Conservation (phyloP, 2,888 invertebrate genomes). For the Acanthosepion esculentum region DNA sequence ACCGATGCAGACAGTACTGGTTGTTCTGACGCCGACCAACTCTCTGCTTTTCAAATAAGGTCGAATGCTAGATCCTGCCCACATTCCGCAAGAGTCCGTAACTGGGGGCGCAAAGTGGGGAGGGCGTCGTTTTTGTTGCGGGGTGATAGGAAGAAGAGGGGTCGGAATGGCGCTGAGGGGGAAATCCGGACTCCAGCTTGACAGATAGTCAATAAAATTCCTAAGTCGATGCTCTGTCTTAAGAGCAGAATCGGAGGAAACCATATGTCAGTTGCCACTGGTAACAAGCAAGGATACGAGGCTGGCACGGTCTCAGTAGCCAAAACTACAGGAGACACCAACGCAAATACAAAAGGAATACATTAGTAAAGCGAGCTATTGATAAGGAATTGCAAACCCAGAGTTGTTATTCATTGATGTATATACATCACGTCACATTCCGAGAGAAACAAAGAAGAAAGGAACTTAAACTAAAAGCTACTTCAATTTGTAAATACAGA, state of each 20-base stretch:
- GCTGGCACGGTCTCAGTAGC: neutral
- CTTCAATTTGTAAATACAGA: no score
- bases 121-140: neutral
- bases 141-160: neutral
- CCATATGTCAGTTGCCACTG: neutral
- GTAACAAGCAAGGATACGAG: neutral
- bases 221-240: neutral
- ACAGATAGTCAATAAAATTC: neutral
- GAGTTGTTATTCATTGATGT: no score
- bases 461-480: no score
- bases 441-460: no score
- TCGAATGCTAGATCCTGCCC: neutral
- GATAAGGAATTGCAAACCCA: neutral
- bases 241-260: neutral
- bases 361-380: no score
- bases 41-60: neutral
- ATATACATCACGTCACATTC: no score
- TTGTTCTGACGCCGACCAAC: no score
- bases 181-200: neutral
- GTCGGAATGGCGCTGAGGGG: neutral
- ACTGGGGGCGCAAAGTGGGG: neutral
- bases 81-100: neutral
- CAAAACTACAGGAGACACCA: neutral
- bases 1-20: no score
- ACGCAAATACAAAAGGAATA: neutral